Evolutionary conservation across 2,888 invertebrate species (phyloP).

Genomic region (Drosophila rubida): DNA sequence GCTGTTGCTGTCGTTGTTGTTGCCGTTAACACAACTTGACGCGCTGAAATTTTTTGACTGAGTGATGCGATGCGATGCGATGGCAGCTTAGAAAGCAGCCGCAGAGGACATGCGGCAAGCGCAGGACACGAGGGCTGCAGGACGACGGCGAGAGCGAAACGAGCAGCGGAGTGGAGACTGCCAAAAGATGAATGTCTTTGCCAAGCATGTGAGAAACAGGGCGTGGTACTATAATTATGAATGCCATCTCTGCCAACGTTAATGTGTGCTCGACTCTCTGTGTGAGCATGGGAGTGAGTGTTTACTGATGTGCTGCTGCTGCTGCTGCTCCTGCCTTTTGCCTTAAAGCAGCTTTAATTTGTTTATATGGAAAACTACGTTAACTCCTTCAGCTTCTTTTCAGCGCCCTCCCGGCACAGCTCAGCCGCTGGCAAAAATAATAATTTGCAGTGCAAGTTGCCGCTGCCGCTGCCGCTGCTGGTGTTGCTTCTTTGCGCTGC

Average conservation of each 20-base stretch:
- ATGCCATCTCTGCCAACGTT: slow-evolving; percentile 59
- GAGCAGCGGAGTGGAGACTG: slow-evolving; percentile 34
- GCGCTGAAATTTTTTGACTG: slow-evolving; percentile 76
- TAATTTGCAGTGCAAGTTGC: slow-evolving; percentile 76
- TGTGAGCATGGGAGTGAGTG: slow-evolving; percentile 6
- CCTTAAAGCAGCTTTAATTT: slow-evolving; percentile 60
- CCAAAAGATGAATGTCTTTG: slow-evolving; percentile 65
- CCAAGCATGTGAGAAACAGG: slow-evolving; percentile 39
- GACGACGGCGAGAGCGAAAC: not conserved
- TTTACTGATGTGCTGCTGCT: slow-evolving; percentile 2
- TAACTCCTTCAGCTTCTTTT: slow-evolving; percentile 8
- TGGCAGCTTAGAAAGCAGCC: slow-evolving; percentile 54
- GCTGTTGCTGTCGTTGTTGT: slow-evolving; percentile 14
- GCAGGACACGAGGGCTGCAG: slow-evolving; percentile 6
- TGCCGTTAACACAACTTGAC: slow-evolving; percentile 71
- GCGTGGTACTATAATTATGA: slow-evolving; percentile 70
- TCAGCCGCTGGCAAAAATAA: slow-evolving; percentile 64
- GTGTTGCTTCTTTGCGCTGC: slow-evolving; percentile 8
- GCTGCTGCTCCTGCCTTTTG: not conserved
- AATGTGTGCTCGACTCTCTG: slow-evolving; percentile 28
- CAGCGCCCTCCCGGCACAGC: not conserved
- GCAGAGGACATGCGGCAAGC: slow-evolving; percentile 21
- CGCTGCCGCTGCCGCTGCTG: slow-evolving; percentile 16
- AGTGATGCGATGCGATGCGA: slow-evolving; percentile 67
- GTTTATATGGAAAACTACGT: slow-evolving; percentile 27